Base-by-base conservation (phyloP, 2,113 vertebrate species). In the Corydoras sp. region DNA sequence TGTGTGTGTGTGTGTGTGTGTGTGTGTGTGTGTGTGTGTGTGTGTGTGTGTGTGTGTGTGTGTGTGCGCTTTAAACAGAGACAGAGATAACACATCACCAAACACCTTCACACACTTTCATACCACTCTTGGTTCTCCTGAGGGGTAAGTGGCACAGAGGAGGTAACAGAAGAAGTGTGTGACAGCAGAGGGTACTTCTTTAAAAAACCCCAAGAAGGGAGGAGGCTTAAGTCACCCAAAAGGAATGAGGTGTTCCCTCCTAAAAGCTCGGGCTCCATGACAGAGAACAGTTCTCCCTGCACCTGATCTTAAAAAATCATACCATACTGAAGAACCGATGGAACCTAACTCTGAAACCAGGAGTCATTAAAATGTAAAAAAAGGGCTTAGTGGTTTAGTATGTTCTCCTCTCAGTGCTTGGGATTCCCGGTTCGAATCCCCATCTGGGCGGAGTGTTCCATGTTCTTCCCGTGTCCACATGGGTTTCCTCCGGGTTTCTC, bases 41-140 rank as follows among this genome's bases (percentile, higher is more conserved):
- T 24, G 18, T 24, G 18, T 24, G 18, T 24, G 18, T 24, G 18
- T 24, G 18, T 24, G 18, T 24, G 18, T 24, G 18, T 24, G 18
- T 24, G 18, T 24, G 18, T 24, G 18, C 2, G 32, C 10, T 9
- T 24, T 13, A 43, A 43, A 68, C 14, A 49, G 14, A 58, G n/a
- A 55, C 24, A 15, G 50, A 43, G 64, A 65, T 71, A 62, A 55
- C 31, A 71, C 15, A 62, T 15, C 31, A 58, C 55, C 63, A 73
- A 50, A 76, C 68, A 68, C 62, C 56, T 54, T 58, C 68, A 24
- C 61, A 72, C 53, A 18, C 58, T n/a, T 65, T 62, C 29, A 54
- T 69, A 9, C 12, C 31, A 61, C 24, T 70, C n/a, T 73, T n/a
- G 72, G 48, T 50, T 3, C 58, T 43, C 7, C 35, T 43, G 35